Percentiles rank a stretch among this genome's conserved stretches.
Evolutionary conservation across 2,888 invertebrate species (phyloP).

Genomic region (Tromatobia lineatoria): DNA sequence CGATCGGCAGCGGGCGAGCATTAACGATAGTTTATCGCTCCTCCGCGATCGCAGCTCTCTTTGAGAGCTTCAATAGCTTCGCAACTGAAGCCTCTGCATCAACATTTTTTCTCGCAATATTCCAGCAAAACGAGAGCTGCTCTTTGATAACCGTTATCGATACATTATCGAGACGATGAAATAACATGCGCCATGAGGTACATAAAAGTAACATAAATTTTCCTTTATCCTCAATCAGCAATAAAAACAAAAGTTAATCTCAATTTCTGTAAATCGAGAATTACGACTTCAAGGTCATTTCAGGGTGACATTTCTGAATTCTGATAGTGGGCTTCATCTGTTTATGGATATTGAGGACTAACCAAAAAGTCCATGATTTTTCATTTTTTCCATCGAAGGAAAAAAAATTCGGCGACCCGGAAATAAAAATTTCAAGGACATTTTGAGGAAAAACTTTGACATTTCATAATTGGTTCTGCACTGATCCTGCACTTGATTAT

Average conservation of each 20-base stretch:
- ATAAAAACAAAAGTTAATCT: background rate
- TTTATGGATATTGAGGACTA: too few relatives aligned
- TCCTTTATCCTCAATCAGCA: conserved; percentile 20
- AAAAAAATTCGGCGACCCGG: background rate
- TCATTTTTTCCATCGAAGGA: background rate
- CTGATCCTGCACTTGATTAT: too few relatives aligned
- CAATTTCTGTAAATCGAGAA: background rate
- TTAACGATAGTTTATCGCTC: conserved; percentile 79
- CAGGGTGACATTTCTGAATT: background rate
- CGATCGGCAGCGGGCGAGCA: conserved; percentile 74
- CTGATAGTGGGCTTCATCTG: too few relatives aligned
- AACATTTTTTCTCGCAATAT: conserved; percentile 34
- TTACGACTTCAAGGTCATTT: conserved; percentile 62
- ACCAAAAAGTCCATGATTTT: too few relatives aligned
- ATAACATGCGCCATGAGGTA: background rate
- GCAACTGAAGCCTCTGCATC: background rate
- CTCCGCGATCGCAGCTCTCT: conserved; percentile 56
- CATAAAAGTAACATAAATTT: background rate
- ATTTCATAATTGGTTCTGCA: conserved; percentile 17
- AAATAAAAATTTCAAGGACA: conserved; percentile 60
- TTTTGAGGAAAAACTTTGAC: conserved; percentile 51
- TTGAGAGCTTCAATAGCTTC: conserved; percentile 53
- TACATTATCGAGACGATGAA: conserved; percentile 60
- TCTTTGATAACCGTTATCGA: conserved; percentile 47
- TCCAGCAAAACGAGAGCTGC: conserved; percentile 27